Percentiles rank a stretch among this genome's conserved stretches.
phyloP scores from a whole-genome alignment of 1,140 invertebrate genomes.

The Aplysia californica region DNA sequence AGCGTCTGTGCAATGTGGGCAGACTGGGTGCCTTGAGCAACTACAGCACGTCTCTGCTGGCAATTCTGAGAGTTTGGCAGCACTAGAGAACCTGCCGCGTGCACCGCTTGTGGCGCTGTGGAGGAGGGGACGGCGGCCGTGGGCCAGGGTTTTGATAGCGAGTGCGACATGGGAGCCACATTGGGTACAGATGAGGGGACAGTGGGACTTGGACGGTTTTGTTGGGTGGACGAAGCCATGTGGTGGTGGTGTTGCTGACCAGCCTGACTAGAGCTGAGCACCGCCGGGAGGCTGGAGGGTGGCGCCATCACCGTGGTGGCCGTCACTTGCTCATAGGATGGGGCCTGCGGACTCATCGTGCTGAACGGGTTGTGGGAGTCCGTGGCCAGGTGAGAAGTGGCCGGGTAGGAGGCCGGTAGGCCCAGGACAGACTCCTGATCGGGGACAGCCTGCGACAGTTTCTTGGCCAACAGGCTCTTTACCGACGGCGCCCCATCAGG shows the following conservation, averaged over 20 bases:
- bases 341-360: not conserved
- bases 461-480: constrained; percentile 86
- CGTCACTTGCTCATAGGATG: not conserved
- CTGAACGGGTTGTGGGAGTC: not conserved
- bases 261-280: constrained; percentile 14
- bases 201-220: not conserved
- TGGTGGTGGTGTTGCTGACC: too few species aligned
- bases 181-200: not conserved
- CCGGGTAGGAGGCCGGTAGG: constrained; percentile 4
- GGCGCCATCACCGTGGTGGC: not conserved
- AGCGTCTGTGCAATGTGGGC: too few species aligned
- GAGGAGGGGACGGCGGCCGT: too few species aligned
- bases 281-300: too few species aligned
- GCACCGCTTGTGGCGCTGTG: too few species aligned
- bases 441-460: constrained; percentile 72
- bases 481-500: constrained; percentile 54
- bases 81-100: too few species aligned
- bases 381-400: too few species aligned
- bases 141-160: not conserved
- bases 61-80: too few species aligned
- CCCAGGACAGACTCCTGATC: constrained; percentile 15
- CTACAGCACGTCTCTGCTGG: too few species aligned
- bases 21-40: too few species aligned
- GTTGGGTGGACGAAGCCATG: too few species aligned
- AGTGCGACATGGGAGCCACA: not conserved